Percentiles rank a stretch among this genome's conserved stretches.
Conservation (phyloP, 2,797 vertebrate genomes). For the Ctenopoma multispine region DNA sequence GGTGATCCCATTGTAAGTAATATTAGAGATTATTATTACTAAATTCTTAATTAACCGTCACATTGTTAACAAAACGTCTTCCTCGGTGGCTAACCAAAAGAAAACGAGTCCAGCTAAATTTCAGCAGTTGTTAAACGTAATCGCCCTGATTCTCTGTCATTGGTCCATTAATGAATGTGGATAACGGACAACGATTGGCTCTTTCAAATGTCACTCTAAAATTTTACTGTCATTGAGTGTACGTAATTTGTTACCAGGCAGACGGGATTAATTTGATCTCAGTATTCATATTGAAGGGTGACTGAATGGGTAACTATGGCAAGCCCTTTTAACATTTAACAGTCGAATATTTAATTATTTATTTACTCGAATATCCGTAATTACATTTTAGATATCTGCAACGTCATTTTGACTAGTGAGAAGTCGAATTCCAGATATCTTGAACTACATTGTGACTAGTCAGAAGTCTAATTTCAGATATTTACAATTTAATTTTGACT, state of each 20-base stretch:
- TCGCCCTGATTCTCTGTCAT: conserved; percentile 43
- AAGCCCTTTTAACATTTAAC: too few relatives aligned
- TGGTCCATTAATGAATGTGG: conserved; percentile 50
- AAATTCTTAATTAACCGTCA: background rate
- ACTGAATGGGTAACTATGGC: too few relatives aligned
- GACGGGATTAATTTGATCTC: background rate
- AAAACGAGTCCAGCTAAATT: conserved; percentile 38
- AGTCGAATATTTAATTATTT: too few relatives aligned
- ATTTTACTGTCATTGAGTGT: background rate
- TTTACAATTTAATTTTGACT: too few relatives aligned
- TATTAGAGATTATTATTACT: background rate
- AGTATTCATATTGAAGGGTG: background rate
- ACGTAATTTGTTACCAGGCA: background rate
- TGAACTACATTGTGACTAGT: too few relatives aligned
- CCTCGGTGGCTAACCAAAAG: conserved; percentile 21
- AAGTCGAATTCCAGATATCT: too few relatives aligned
- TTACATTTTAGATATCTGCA: too few relatives aligned
- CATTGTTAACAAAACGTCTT: conserved; percentile 25
- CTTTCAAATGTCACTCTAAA: conserved; percentile 35
- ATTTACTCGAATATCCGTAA: too few relatives aligned
- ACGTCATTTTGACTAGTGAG: too few relatives aligned
- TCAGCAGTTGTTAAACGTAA: conserved; percentile 4
- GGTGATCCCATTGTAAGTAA: conserved; percentile 41
- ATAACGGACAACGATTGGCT: conserved; percentile 47
- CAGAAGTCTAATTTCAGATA: too few relatives aligned